Base-by-base conservation (phyloP, 2,888 invertebrate species). In the Thysanoteuthis rhombus region DNA sequence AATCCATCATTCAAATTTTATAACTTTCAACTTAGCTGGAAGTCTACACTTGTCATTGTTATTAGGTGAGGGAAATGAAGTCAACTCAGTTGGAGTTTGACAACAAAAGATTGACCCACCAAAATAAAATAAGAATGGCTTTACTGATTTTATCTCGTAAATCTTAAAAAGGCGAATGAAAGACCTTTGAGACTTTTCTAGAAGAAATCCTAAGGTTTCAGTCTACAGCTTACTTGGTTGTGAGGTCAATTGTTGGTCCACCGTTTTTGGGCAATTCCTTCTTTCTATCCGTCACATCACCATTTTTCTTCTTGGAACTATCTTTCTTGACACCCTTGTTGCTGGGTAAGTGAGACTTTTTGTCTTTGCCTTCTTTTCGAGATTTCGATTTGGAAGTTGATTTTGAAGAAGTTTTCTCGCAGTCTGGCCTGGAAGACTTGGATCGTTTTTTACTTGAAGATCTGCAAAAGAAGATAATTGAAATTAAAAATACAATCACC, bases 351-450 rank as follows among this genome's bases (percentile, higher is more conserved):
- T 75, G 75, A n/a, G 36, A 75, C 36, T 75, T 75, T 75, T 75
- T 75, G 36, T 75, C 75, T 19, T 75, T 75, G 75, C 75, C 16
- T 8, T 75, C 75, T 75, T 75, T 75, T 75, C 75, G 75, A 16
- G 75, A 75, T 75, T 94, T 94, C 38, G 94, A 93, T 32, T 93
- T 93, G 38, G 93, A 90, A 45, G 93, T 94, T 22, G 93, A 93
- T 6, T 92, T 92, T 4, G 42, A 10, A 6, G 38, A 93, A 32
- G n/a, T 32, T 93, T 93, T 93, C 19, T 93, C 93, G 22, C 39
- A 58, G n/a, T 58, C 93, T n/a, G 22, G n/a, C 36, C 52, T 19
- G n/a, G 52, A 93, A 45, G 38, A 52, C 39, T 93, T 93, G 28
- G n/a, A 36, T 28, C 36, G 58, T 38, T 93, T 93, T 38, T 93